phyloP scores from a whole-genome alignment of 1,140 invertebrate genomes.

The Portunus trituberculatus region DNA sequence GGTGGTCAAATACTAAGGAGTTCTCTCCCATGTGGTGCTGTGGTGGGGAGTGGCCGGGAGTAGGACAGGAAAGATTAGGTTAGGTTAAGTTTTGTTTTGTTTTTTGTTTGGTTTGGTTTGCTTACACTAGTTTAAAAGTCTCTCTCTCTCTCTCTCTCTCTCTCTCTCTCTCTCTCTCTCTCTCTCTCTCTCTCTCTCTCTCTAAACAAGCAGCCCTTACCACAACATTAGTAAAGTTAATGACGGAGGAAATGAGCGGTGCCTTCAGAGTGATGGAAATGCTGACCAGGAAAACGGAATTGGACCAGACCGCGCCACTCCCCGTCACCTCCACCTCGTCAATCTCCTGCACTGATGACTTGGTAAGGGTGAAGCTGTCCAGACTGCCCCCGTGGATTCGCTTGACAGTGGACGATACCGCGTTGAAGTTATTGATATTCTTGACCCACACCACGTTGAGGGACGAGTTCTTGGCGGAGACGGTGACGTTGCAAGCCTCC shows the following conservation, averaged over 20 bases:
- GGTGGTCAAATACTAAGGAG: conserved; percentile 36
- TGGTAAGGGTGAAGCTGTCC: background rate
- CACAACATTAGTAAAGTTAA: background rate
- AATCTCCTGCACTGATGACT: conserved; percentile 31
- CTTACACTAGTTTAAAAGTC: too few species aligned
- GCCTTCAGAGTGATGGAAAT: conserved; percentile 2
- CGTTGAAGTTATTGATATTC: conserved; percentile 32
- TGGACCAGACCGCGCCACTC: background rate
- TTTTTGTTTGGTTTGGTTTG: too few species aligned
- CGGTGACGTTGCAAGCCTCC: conserved; percentile 5
- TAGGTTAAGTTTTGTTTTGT: too few species aligned
- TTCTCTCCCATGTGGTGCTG: background rate
- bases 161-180: too few species aligned
- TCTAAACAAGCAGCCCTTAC: too few species aligned
- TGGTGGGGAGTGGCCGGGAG: too few species aligned
- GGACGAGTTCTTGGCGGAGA: conserved; percentile 10
- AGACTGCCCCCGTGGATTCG: conserved; percentile 60
- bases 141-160: too few species aligned
- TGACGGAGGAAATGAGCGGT: background rate
- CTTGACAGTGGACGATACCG: conserved; percentile 37
- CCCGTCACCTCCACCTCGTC: conserved; percentile 41
- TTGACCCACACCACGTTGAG: conserved; percentile 11
- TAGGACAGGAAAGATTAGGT: too few species aligned
- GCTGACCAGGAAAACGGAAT: background rate
- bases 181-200: too few species aligned